These are phyloP conservation scores for Anneissia japonica DNA, from an alignment of 35 echinoderm and acorn worm species.

Conservation along the genomic window DNA sequence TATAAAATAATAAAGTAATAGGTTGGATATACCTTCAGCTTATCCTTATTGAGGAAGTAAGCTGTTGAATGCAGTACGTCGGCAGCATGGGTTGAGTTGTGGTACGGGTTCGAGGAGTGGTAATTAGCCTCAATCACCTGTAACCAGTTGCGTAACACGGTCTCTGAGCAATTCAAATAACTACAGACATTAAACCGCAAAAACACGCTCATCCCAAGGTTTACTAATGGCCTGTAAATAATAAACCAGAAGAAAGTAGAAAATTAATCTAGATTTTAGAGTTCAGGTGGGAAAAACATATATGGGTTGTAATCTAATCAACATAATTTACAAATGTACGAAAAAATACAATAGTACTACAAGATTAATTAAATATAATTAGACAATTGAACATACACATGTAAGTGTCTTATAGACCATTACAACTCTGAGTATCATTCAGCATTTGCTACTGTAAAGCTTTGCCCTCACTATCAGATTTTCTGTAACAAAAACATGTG, in stretches of 20 bases:
- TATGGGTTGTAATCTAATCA: too few relatives aligned
- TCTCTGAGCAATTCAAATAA: constrained; percentile 80
- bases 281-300: not conserved
- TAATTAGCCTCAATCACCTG: constrained; percentile 95
- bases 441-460: too few relatives aligned
- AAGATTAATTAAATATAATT: too few relatives aligned
- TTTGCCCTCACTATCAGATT: too few relatives aligned
- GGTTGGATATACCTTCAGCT: constrained; percentile 80
- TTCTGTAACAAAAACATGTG: too few relatives aligned
- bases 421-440: too few relatives aligned
- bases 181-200: constrained; percentile 70
- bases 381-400: too few relatives aligned
- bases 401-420: too few relatives aligned
- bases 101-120: constrained; percentile 89
- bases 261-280: not conserved
- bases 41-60: constrained; percentile 80
- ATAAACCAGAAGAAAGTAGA: not conserved
- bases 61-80: constrained; percentile 93
- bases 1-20: too few relatives aligned
- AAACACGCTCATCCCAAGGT: constrained; percentile 77
- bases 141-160: constrained; percentile 87
- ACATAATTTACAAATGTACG: too few relatives aligned
- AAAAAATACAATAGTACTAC: too few relatives aligned
- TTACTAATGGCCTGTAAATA: constrained; percentile 59
- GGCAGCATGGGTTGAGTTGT: constrained; percentile 98